phyloP scores from a whole-genome alignment of 2,113 vertebrate species.

The Phocoena phocoena region DNA sequence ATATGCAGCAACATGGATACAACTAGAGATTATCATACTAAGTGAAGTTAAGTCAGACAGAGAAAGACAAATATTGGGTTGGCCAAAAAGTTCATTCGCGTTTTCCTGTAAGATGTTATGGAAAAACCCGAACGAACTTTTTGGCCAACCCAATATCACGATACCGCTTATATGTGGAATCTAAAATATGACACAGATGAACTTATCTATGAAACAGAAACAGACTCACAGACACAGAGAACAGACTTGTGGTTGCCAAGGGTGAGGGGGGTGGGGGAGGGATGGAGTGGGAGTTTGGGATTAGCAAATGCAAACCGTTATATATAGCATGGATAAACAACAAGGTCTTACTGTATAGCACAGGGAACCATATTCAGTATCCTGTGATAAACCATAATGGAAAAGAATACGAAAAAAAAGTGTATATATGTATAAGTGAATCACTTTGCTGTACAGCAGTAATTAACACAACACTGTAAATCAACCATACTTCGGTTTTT shows the following conservation, averaged over 20 bases:
- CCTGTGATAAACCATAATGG: neutral
- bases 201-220: neutral
- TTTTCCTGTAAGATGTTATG: no score
- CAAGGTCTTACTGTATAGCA: neutral
- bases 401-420: neutral
- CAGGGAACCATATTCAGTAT: neutral
- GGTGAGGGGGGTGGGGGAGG: no score
- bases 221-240: neutral
- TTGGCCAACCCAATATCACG: no score
- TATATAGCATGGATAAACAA: neutral
- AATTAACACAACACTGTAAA: neutral
- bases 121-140: no score
- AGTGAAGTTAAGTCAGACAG: neutral
- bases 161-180: neutral
- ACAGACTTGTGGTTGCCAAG: no score
- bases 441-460: neutral
- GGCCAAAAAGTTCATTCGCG: no score
- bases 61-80: neutral
- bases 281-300: no score
- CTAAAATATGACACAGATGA: neutral
- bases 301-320: no score
- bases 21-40: neutral
- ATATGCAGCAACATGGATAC: neutral
- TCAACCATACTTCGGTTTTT: neutral
- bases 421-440: neutral